These are phyloP conservation scores for Ruditapes philippinarum DNA, from an alignment of 1,140 invertebrate species.

Conservation along the genomic window DNA sequence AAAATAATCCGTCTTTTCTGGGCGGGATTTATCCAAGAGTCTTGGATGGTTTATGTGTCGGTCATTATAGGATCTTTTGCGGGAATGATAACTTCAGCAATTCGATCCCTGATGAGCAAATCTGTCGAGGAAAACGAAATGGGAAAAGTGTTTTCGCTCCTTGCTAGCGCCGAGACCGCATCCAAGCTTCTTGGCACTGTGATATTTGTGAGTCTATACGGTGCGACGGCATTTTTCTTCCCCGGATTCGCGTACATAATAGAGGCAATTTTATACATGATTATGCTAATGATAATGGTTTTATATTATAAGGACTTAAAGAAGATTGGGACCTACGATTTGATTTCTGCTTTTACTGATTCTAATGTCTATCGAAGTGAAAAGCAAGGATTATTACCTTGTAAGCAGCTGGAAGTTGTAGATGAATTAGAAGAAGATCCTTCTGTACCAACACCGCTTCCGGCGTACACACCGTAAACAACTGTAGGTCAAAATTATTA, in stretches of 20 bases:
- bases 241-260: constrained; percentile 81
- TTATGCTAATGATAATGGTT: constrained; percentile 71
- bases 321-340: constrained; percentile 69
- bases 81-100: constrained; percentile 81
- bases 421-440: constrained; percentile 73
- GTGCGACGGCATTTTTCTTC: constrained; percentile 79
- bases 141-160: constrained; percentile 84
- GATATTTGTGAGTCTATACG: constrained; percentile 84
- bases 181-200: constrained; percentile 83
- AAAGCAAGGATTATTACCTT: not conserved
- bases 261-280: constrained; percentile 78
- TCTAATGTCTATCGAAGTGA: constrained; percentile 48
- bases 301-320: constrained; percentile 73
- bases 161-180: constrained; percentile 82
- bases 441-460: constrained; percentile 57
- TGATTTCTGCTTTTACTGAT: constrained; percentile 69
- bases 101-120: constrained; percentile 84
- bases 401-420: constrained; percentile 64
- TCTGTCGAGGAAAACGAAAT: constrained; percentile 79
- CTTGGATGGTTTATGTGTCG: constrained; percentile 84
- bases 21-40: constrained; percentile 80
- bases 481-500: not conserved
- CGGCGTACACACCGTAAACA: constrained; percentile 70
- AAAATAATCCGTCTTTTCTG: constrained; percentile 81
- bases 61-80: constrained; percentile 81